Conservation (phyloP, 30 jellyfish, hydroid and myxozoan species). For the Aurelia sp. region DNA sequence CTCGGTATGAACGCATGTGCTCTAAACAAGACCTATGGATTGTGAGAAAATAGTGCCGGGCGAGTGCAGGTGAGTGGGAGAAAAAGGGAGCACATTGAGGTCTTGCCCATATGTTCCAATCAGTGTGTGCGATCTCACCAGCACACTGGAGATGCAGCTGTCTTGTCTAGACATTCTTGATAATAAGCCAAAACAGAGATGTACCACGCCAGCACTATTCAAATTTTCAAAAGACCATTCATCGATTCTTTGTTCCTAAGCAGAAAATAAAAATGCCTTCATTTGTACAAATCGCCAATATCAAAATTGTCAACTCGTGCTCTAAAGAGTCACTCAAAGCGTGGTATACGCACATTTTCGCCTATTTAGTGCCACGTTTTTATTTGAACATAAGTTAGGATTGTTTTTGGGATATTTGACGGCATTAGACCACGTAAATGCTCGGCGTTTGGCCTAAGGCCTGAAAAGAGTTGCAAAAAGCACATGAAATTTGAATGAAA, state of each 20-base stretch:
- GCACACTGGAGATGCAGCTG: slow-evolving; percentile 76
- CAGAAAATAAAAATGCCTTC: slow-evolving; percentile 22
- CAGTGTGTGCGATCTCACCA: slow-evolving; percentile 40
- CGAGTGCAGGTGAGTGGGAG: slow-evolving; percentile 4
- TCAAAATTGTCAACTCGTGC: slow-evolving; percentile 37
- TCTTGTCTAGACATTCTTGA: slow-evolving; percentile 70
- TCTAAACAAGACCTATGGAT: background rate
- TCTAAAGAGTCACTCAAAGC: slow-evolving; percentile 4
- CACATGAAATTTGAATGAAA: slow-evolving; percentile 2
- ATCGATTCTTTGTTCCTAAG: slow-evolving; percentile 36
- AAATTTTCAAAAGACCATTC: slow-evolving; percentile 57
- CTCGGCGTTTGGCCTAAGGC: too few relatives aligned
- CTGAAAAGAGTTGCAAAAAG: background rate
- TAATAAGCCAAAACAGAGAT: slow-evolving; percentile 66
- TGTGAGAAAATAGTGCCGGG: background rate
- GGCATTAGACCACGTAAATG: background rate
- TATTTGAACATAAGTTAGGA: background rate
- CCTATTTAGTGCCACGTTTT: background rate
- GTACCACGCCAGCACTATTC: slow-evolving; percentile 62
- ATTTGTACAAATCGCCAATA: slow-evolving; percentile 18
- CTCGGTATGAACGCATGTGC: background rate
- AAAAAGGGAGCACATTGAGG: slow-evolving; percentile 57
- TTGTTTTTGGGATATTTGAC: background rate
- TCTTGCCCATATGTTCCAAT: slow-evolving; percentile 39
- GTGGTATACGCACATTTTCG: background rate